A percentile compares a stretch with the other conserved stretches of the same genome.
Evolutionary conservation across 2,797 vertebrate species (phyloP).

Genomic region (Cryptoprocta ferox): DNA sequence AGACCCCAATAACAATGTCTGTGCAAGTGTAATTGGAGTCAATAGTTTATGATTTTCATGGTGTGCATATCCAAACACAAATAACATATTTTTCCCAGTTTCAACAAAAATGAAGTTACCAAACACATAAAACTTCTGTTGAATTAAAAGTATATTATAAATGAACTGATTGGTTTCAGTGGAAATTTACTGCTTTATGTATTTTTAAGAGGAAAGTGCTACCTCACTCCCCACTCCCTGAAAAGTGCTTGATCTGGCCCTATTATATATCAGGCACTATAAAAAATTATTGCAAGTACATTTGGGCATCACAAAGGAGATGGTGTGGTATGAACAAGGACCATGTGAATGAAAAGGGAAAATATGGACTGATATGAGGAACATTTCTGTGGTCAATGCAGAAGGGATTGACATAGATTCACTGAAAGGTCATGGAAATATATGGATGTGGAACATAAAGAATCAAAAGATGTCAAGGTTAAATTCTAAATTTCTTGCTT

Average conservation of each 20-base stretch:
- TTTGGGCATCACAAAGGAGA: background rate
- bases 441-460: background rate
- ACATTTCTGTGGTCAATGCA: background rate
- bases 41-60: background rate
- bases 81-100: background rate
- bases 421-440: background rate
- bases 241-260: background rate
- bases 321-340: background rate
- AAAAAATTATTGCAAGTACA: background rate
- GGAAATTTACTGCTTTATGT: background rate
- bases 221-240: fast-evolving
- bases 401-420: background rate
- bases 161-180: background rate
- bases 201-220: background rate
- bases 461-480: background rate
- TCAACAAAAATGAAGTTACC: background rate
- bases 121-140: background rate
- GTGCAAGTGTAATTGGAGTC: background rate
- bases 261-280: background rate
- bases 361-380: background rate
- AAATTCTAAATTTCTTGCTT: conserved; percentile 5
- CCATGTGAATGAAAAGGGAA: background rate
- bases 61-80: background rate
- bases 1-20: background rate
- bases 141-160: background rate